These are phyloP conservation scores for Trissolcus japonicus DNA, from an alignment of 2,888 invertebrate species.

Conservation along the genomic window DNA sequence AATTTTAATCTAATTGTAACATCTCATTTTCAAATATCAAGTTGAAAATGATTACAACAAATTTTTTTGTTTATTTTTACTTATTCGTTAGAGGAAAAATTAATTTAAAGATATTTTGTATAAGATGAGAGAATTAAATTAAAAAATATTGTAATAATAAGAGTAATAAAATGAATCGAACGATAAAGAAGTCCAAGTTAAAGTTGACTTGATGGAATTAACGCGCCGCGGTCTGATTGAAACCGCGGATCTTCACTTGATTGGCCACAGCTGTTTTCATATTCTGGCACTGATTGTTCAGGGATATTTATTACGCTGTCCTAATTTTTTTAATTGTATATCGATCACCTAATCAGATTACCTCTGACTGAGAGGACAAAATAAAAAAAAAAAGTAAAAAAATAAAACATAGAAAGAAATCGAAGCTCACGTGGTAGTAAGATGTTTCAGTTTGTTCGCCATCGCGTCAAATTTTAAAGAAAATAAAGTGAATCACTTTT, in stretches of 20 bases:
- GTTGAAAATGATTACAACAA: too few species aligned
- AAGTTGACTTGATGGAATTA: slow-evolving; percentile 34
- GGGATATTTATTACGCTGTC: background rate
- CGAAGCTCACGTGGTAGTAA: background rate
- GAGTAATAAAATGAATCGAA: slow-evolving; percentile 16
- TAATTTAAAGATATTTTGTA: too few species aligned
- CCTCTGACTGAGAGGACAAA: too few species aligned
- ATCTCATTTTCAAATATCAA: too few species aligned
- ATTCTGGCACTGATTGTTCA: slow-evolving; percentile 6
- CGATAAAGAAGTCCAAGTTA: slow-evolving; percentile 36
- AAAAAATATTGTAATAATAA: background rate
- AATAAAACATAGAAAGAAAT: too few species aligned
- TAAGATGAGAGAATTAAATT: slow-evolving; percentile 11
- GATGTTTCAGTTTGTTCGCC: background rate
- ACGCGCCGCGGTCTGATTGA: slow-evolving; percentile 28
- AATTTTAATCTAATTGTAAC: slow-evolving; percentile 14
- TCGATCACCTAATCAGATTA: too few species aligned
- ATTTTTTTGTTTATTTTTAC: too few species aligned
- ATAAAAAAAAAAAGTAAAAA: background rate
- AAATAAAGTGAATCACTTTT: background rate
- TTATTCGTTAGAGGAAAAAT: too few species aligned
- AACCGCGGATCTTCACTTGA: slow-evolving; percentile 29
- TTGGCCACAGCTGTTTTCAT: slow-evolving; percentile 34
- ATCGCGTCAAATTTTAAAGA: background rate
- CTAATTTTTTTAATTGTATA: too few species aligned